These are phyloP conservation scores for Drosophila rufa DNA, from an alignment of 1,140 invertebrate genomes.

Conservation along the genomic window DNA sequence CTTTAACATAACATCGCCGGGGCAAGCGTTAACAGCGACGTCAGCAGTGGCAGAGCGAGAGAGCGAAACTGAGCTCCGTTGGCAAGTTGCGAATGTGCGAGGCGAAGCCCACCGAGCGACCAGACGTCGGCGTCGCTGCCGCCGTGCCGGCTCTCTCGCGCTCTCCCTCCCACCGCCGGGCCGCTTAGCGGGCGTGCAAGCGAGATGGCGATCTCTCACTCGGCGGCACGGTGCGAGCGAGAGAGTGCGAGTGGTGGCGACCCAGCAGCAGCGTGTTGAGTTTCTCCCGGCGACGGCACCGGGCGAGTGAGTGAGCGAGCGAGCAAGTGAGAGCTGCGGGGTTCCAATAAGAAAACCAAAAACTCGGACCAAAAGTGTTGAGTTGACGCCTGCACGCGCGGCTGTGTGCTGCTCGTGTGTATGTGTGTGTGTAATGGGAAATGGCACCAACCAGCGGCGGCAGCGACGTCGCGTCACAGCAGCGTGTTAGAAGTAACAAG, in stretches of 20 bases:
- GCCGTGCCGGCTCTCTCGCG: slow-evolving; percentile 27
- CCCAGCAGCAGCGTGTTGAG: slow-evolving; percentile 37
- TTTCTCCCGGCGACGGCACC: slow-evolving; percentile 18
- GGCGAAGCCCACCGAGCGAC: slow-evolving; percentile 32
- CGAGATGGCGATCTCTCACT: slow-evolving; percentile 51
- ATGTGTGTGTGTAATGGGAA: slow-evolving; percentile 37
- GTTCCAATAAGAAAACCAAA: slow-evolving; percentile 80
- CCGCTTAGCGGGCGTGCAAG: slow-evolving; percentile 40
- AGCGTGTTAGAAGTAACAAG: slow-evolving; percentile 82
- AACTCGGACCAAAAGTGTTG: slow-evolving; percentile 72
- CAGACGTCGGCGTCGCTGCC: slow-evolving; percentile 46
- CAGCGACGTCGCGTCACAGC: slow-evolving; percentile 53
- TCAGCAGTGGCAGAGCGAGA: slow-evolving; percentile 17
- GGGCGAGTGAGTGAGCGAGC: slow-evolving; percentile 29
- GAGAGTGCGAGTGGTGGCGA: slow-evolving; percentile 16
- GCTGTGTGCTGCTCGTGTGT: slow-evolving; percentile 16
- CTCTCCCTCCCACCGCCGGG: slow-evolving; percentile 20
- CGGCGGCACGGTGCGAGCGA: slow-evolving; percentile 26
- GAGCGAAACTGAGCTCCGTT: slow-evolving; percentile 12
- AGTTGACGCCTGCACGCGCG: slow-evolving; percentile 66
- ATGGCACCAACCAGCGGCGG: slow-evolving; percentile 68
- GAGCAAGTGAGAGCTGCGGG: slow-evolving; percentile 30
- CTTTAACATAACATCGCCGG: slow-evolving; percentile 9
- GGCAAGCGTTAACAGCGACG: slow-evolving; percentile 12
- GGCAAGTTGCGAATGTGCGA: not conserved